Conservation (phyloP, 1,140 invertebrate species). For the Oryctes rhinoceros region DNA sequence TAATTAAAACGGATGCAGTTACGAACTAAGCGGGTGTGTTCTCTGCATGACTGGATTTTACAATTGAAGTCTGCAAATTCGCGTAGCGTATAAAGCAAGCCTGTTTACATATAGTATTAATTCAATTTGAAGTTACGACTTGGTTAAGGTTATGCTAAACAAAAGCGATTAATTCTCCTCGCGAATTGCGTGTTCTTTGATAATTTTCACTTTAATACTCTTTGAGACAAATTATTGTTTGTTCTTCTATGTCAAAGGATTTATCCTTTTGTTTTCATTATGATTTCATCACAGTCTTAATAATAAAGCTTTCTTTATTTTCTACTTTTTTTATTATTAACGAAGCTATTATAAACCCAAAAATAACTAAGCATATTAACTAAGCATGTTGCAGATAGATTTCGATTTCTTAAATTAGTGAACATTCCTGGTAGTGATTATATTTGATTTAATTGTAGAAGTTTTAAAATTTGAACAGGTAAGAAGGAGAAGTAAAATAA, state of each 20-base stretch:
- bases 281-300: background rate
- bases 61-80: slow-evolving; percentile 10
- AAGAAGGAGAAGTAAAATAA: too few species aligned
- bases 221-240: background rate
- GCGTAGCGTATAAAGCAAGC: background rate
- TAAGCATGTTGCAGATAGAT: too few species aligned
- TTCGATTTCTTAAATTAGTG: too few species aligned
- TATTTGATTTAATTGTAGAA: too few species aligned
- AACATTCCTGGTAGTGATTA: too few species aligned
- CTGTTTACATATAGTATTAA: slow-evolving; percentile 5
- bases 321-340: background rate
- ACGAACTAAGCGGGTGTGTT: background rate
- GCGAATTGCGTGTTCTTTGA: background rate
- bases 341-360: background rate
- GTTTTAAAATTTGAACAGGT: too few species aligned
- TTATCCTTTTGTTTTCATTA: background rate
- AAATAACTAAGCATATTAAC: background rate
- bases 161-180: background rate
- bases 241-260: background rate
- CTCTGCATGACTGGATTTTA: background rate
- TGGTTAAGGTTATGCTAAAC: background rate
- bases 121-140: background rate
- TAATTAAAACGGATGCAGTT: background rate
- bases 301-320: background rate
- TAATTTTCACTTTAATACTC: slow-evolving; percentile 3